Percentiles rank a stretch among this genome's conserved stretches.
These are phyloP conservation scores for Helleia helle DNA, from an alignment of 2,888 invertebrate genomes.

Conservation along the genomic window DNA sequence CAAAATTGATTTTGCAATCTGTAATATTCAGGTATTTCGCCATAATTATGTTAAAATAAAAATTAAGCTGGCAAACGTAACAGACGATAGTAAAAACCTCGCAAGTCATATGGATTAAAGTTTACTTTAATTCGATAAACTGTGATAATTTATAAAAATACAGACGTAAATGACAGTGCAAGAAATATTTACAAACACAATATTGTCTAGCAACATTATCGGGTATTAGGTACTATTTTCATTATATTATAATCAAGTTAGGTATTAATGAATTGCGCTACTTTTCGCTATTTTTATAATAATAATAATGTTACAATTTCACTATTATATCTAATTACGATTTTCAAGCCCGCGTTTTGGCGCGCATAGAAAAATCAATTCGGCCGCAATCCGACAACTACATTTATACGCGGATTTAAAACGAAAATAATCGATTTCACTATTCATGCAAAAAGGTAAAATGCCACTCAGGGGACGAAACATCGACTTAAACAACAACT, in stretches of 20 bases:
- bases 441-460: slow-evolving; percentile 58
- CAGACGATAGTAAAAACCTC: neutral
- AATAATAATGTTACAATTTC: slow-evolving; percentile 46
- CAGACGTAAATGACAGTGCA: slow-evolving; percentile 51
- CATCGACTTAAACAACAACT: slow-evolving; percentile 22
- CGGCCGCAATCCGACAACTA: slow-evolving; percentile 34
- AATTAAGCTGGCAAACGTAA: neutral
- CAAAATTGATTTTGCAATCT: too few relatives aligned
- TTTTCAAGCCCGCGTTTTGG: slow-evolving; percentile 32
- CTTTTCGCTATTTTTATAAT: slow-evolving; percentile 47
- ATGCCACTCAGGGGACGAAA: slow-evolving; percentile 45
- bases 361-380: slow-evolving; percentile 12
- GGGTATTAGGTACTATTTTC: slow-evolving; percentile 55
- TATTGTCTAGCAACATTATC: slow-evolving; percentile 66
- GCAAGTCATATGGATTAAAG: slow-evolving; percentile 8
- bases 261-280: slow-evolving; percentile 64
- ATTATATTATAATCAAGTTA: slow-evolving; percentile 53
- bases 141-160: slow-evolving; percentile 35
- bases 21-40: too few relatives aligned
- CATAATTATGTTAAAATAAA: too few relatives aligned
- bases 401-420: slow-evolving; percentile 45
- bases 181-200: slow-evolving; percentile 48
- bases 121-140: slow-evolving; percentile 19
- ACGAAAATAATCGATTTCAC: slow-evolving; percentile 36
- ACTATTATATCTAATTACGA: slow-evolving; percentile 53